Percentiles rank a stretch among this genome's conserved stretches.
Evolutionary conservation across 2,888 invertebrate genomes (phyloP).

Genomic region (Caenorhabditis sp.): DNA sequence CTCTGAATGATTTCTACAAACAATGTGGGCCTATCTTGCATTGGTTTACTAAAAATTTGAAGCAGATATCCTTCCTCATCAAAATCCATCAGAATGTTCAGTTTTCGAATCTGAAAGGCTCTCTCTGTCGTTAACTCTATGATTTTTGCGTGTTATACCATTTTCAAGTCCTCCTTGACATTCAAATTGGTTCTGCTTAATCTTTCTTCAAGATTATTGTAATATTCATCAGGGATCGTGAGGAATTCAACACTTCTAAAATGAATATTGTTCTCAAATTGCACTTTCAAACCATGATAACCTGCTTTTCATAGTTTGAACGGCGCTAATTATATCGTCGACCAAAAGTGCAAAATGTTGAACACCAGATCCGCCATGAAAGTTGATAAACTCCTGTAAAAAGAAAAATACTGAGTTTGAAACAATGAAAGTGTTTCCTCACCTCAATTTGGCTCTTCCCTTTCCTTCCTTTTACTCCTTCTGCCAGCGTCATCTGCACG

Average conservation of each 20-base stretch:
- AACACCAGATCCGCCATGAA: conserved; percentile 94
- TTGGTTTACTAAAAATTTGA: conserved; percentile 88
- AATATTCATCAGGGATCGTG: conserved; percentile 92
- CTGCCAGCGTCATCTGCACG: conserved; percentile 77
- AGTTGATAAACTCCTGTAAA: conserved; percentile 92
- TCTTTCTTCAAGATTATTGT: conserved; percentile 89
- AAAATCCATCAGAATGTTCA: conserved; percentile 79
- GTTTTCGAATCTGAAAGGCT: conserved; percentile 71
- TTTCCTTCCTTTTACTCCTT: conserved; percentile 69
- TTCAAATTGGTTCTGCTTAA: conserved; percentile 89
- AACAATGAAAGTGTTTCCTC: no score
- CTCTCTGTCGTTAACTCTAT: no score
- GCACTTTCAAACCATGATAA: no score
- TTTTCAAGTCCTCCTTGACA: conserved; percentile 91
- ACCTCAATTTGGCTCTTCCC: conserved; percentile 67
- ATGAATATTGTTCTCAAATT: neutral
- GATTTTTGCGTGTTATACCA: no score
- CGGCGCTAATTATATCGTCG: conserved; percentile 91
- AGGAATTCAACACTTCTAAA: conserved; percentile 91
- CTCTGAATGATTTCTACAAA: conserved; percentile 98
- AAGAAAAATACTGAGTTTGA: no score
- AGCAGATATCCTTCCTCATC: conserved; percentile 81
- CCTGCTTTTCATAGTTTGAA: conserved; percentile 88
- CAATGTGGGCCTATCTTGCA: conserved; percentile 96
- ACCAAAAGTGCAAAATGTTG: conserved; percentile 98